phyloP scores from a whole-genome alignment of 2,797 vertebrate species.

The Moxostoma hubbsi region DNA sequence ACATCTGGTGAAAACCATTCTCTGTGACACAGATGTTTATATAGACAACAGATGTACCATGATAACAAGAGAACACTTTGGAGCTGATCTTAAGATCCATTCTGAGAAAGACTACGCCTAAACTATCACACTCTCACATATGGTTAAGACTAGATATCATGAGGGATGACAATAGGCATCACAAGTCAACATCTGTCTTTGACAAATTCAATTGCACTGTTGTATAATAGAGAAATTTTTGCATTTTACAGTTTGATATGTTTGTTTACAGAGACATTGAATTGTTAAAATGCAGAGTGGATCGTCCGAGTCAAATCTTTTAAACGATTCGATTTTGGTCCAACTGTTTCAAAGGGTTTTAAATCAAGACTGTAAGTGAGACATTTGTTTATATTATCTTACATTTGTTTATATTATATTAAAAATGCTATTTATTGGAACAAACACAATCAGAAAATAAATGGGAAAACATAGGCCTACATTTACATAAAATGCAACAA shows the following conservation, averaged over 20 bases:
- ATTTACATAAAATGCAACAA: not conserved
- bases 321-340: too few relatives aligned
- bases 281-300: too few relatives aligned
- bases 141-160: not conserved
- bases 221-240: not conserved
- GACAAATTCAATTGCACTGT: not conserved
- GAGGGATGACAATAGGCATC: not conserved
- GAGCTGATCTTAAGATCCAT: constrained; percentile 63
- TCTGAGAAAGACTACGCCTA: constrained; percentile 47
- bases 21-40: not conserved
- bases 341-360: not conserved
- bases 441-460: too few relatives aligned
- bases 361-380: too few relatives aligned
- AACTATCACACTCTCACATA: constrained; percentile 8
- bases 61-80: constrained; percentile 63
- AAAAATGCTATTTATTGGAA: too few relatives aligned
- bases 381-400: too few relatives aligned
- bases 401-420: too few relatives aligned
- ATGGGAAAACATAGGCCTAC: too few relatives aligned
- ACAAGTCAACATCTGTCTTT: not conserved
- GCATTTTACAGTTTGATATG: not conserved
- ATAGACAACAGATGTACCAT: constrained; percentile 49
- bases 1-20: constrained; percentile 11
- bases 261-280: not conserved
- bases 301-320: not conserved